A percentile compares a stretch with the other conserved stretches of the same genome.
phyloP scores from a whole-genome alignment of 2,888 invertebrate genomes.

The Tridacna crocea region DNA sequence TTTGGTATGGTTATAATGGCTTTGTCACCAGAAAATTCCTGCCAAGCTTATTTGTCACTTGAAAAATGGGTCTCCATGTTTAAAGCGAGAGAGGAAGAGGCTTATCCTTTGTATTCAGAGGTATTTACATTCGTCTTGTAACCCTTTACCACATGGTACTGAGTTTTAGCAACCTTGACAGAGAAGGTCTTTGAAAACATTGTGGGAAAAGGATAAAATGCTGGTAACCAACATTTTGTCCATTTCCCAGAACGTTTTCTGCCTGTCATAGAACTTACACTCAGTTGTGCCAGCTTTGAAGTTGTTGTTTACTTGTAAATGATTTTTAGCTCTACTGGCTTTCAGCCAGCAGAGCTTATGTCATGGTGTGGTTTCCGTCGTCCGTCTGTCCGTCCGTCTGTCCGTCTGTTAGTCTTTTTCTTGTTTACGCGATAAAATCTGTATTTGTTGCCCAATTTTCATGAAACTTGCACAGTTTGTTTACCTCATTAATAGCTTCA shows the following conservation, averaged over 20 bases:
- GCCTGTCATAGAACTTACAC: not conserved
- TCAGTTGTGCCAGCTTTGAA: too few species aligned
- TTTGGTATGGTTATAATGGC: slow-evolving; percentile 91
- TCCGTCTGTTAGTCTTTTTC: too few species aligned
- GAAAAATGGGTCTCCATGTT: slow-evolving; percentile 45
- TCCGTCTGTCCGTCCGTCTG: too few species aligned
- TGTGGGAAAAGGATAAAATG: not conserved
- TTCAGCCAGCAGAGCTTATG: too few species aligned
- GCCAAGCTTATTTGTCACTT: slow-evolving; percentile 88
- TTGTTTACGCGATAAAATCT: too few species aligned
- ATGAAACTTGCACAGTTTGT: too few species aligned
- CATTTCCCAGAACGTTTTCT: not conserved
- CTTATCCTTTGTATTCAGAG: slow-evolving; percentile 29
- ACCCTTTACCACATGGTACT: not conserved
- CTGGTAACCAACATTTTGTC: not conserved
- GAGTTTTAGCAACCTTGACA: not conserved
- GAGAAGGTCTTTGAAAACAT: not conserved
- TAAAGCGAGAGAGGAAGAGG: slow-evolving; percentile 34
- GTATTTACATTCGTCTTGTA: slow-evolving; percentile 15
- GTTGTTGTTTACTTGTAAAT: too few species aligned
- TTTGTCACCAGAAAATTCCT: slow-evolving; percentile 92
- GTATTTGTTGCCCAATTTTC: too few species aligned
- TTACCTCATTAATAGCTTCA: too few species aligned
- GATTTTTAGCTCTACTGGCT: too few species aligned
- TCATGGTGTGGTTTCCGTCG: too few species aligned